These are phyloP conservation scores for Zosterops hypoxanthus DNA, from an alignment of 2,113 vertebrate genomes.

Conservation along the genomic window DNA sequence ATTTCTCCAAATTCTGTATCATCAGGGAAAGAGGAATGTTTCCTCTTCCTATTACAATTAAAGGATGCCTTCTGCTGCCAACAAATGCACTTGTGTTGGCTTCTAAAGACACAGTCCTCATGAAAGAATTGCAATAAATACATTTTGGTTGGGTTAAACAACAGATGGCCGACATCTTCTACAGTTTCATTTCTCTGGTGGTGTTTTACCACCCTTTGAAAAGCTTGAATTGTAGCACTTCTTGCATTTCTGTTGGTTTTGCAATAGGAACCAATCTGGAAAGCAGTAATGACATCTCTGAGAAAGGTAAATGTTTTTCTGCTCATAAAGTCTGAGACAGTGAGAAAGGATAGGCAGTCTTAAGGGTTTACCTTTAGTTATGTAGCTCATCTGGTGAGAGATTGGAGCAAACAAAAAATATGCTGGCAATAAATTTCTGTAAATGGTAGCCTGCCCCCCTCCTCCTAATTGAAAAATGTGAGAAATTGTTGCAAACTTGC, in stretches of 20 bases:
- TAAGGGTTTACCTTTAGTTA: neutral
- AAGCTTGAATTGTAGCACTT: conserved; percentile 54
- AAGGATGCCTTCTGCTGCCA: neutral
- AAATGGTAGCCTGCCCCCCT: neutral
- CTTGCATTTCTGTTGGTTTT: conserved; percentile 23
- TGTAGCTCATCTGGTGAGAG: neutral
- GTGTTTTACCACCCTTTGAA: conserved; percentile 59
- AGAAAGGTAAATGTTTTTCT: conserved; percentile 13
- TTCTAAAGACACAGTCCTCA: conserved; percentile 47
- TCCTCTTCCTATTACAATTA: neutral
- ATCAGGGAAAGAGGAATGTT: neutral
- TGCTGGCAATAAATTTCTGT: neutral
- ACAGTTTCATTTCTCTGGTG: conserved; percentile 41
- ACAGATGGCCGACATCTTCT: conserved; percentile 72
- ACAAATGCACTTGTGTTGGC: conserved; percentile 5
- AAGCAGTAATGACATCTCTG: conserved; percentile 19
- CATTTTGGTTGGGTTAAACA: conserved; percentile 67
- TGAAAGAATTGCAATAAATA: conserved; percentile 68
- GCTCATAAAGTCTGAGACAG: neutral
- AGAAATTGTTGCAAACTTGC: neutral
- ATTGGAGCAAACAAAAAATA: conserved; percentile 14
- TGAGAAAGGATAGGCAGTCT: conserved; percentile 23
- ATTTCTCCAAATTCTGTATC: neutral
- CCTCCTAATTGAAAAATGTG: neutral
- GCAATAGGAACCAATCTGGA: neutral